These are phyloP conservation scores for Ptiloglossa arizonensis DNA, from an alignment of 1,140 invertebrate species.

Conservation along the genomic window DNA sequence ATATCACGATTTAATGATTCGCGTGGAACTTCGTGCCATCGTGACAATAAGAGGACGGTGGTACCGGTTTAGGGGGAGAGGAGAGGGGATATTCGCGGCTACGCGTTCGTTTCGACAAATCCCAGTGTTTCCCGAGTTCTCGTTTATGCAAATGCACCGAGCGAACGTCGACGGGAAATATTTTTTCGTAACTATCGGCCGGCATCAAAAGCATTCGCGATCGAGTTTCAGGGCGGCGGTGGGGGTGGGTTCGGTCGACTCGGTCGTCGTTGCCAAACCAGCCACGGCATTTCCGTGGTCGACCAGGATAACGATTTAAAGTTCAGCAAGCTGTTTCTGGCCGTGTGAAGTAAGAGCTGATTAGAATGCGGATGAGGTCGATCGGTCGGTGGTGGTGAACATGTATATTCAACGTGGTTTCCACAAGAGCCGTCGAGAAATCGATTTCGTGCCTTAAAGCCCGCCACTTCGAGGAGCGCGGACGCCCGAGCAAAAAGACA, in stretches of 20 bases:
- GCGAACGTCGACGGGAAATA: not conserved
- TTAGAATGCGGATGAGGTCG: slow-evolving; percentile 72
- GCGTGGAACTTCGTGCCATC: not conserved
- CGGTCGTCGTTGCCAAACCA: slow-evolving; percentile 58
- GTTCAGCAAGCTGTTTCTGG: slow-evolving; percentile 70
- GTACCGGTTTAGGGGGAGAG: no score
- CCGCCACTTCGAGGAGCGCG: slow-evolving; percentile 30
- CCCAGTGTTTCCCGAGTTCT: not conserved
- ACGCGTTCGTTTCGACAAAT: not conserved
- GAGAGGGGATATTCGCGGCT: not conserved
- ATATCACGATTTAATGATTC: slow-evolving; percentile 9
- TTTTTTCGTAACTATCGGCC: slow-evolving; percentile 35
- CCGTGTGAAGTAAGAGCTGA: slow-evolving; percentile 67
- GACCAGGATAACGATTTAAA: slow-evolving; percentile 68
- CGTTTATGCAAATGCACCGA: slow-evolving; percentile 9
- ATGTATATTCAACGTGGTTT: slow-evolving; percentile 68
- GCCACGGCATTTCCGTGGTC: slow-evolving; percentile 57
- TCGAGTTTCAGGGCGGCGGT: no score
- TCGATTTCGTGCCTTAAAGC: slow-evolving; percentile 64
- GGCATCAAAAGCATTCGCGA: slow-evolving; percentile 57
- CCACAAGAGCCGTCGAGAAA: slow-evolving; percentile 55
- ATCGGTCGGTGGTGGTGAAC: slow-evolving; percentile 58
- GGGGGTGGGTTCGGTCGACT: slow-evolving; percentile 48
- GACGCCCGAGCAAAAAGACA: slow-evolving; percentile 50
- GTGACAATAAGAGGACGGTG: not conserved